phyloP scores from a whole-genome alignment of 1,140 invertebrate genomes.

The Drosophila setifemur region DNA sequence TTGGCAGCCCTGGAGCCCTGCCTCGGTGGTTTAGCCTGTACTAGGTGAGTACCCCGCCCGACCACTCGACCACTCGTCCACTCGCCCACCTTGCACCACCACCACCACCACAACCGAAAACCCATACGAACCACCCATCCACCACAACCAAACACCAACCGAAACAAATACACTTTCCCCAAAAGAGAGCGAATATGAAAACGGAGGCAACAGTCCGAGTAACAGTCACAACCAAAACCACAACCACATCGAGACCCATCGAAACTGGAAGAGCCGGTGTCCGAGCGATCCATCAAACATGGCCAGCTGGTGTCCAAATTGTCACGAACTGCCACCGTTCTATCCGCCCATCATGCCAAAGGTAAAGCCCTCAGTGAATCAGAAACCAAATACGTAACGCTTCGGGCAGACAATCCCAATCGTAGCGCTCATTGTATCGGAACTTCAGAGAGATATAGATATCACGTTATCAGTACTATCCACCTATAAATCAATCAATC shows the following conservation, averaged over 20 bases:
- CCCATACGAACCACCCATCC: constrained; percentile 20
- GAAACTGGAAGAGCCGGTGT: constrained; percentile 23
- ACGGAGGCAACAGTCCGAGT: constrained; percentile 36
- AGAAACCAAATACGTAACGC: constrained; percentile 22
- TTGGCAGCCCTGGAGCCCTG: constrained; percentile 83
- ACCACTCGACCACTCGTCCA: no score
- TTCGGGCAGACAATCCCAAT: constrained; percentile 29
- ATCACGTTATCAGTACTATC: not conserved
- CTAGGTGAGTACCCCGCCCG: constrained; percentile 75
- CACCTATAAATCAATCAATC: constrained; percentile 32
- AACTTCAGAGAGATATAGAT: not conserved
- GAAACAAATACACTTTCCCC: constrained; percentile 22
- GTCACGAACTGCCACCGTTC: constrained; percentile 71
- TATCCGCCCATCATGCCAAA: constrained; percentile 71
- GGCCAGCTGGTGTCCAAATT: constrained; percentile 81
- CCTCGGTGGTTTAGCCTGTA: constrained; percentile 83
- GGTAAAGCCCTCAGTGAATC: constrained; percentile 59
- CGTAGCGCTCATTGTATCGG: constrained; percentile 23
- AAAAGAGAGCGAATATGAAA: constrained; percentile 66
- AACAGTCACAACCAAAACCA: constrained; percentile 16
- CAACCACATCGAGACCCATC: not conserved
- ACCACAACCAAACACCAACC: not conserved
- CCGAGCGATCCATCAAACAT: constrained; percentile 50
- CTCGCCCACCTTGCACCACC: not conserved
- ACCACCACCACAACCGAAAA: not conserved